Conservation (phyloP, 2,888 invertebrate species). For the Odontothrips loti region DNA sequence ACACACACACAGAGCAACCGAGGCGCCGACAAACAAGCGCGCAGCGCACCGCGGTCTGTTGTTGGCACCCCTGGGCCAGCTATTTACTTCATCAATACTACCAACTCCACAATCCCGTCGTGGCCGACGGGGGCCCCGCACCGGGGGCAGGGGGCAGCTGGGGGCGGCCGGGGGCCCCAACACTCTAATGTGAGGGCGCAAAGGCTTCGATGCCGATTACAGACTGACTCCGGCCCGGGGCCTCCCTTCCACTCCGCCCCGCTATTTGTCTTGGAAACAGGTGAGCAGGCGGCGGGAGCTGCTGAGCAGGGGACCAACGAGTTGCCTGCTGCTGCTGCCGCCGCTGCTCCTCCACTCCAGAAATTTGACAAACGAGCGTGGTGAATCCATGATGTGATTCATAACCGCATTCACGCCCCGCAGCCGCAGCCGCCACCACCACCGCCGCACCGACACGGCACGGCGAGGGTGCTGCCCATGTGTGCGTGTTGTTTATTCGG, state of each 20-base stretch:
- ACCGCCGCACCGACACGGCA: neutral
- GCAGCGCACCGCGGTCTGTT: neutral
- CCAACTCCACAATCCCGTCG: too few species aligned
- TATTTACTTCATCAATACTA: neutral
- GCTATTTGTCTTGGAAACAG: slow-evolving; percentile 1
- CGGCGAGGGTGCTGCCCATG: too few species aligned
- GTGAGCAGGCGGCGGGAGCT: neutral
- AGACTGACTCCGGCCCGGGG: too few species aligned
- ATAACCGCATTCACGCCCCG: neutral
- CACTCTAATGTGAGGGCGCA: neutral
- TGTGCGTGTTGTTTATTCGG: neutral
- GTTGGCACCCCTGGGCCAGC: neutral
- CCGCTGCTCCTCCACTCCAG: too few species aligned
- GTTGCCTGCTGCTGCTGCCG: neutral
- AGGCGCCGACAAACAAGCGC: slow-evolving; percentile 23
- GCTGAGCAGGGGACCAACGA: neutral
- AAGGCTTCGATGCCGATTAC: neutral
- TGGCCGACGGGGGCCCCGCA: too few species aligned
- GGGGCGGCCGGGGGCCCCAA: too few species aligned
- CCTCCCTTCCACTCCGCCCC: neutral
- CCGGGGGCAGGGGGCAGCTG: too few species aligned
- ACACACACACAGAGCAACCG: too few species aligned
- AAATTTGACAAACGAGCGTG: slow-evolving; percentile 14
- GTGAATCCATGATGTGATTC: slow-evolving; percentile 19
- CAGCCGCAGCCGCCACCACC: too few species aligned